Conservation (phyloP, 2,113 vertebrate species). For the Protobothrops mucrosquamatus region DNA sequence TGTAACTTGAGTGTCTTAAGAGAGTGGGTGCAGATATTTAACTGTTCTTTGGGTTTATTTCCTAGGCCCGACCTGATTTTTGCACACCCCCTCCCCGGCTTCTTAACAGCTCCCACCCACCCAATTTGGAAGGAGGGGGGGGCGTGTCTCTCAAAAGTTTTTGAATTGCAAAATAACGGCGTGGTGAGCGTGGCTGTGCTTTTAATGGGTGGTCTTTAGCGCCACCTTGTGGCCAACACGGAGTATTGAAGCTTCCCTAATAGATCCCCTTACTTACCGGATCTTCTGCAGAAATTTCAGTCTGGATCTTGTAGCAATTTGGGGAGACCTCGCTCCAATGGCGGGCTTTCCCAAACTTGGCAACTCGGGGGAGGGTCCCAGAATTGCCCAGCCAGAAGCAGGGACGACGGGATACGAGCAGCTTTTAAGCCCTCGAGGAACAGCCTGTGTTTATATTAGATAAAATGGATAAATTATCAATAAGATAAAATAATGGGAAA, state of each 20-base stretch:
- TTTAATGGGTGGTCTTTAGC: neutral
- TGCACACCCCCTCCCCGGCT: too few relatives aligned
- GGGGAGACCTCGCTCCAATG: too few relatives aligned
- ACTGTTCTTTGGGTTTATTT: neutral
- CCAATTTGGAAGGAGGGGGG: neutral
- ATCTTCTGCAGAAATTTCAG: neutral
- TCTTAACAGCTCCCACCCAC: neutral
- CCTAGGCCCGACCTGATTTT: neutral
- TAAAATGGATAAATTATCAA: too few relatives aligned
- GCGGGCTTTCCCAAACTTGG: too few relatives aligned
- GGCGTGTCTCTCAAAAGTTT: neutral
- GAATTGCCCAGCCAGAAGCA: neutral
- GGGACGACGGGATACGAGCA: too few relatives aligned
- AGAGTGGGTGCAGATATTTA: neutral
- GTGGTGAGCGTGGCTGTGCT: accelerated
- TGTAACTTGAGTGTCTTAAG: neutral
- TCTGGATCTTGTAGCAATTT: neutral
- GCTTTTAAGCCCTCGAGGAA: too few relatives aligned
- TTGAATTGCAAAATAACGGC: neutral
- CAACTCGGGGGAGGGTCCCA: too few relatives aligned
- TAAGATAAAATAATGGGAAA: too few relatives aligned
- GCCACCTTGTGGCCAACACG: neutral
- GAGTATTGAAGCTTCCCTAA: neutral
- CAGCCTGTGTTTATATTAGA: too few relatives aligned
- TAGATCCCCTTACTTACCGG: neutral